Evolutionary conservation across 1,140 invertebrate species (phyloP), one percentile per base, ranked within the genome.

Genomic region (Monochamus saltuarius): DNA sequence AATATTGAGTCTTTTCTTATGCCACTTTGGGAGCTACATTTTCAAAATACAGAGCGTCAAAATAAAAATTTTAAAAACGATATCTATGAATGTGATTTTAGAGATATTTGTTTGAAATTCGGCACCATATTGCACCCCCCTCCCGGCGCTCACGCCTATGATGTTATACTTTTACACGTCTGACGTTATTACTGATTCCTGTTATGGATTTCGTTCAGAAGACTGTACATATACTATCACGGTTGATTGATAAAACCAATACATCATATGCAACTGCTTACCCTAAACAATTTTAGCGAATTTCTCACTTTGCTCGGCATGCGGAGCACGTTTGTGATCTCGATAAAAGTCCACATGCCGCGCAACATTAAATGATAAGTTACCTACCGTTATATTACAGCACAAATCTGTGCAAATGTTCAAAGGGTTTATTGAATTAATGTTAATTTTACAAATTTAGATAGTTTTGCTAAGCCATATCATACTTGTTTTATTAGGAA

Each of bases 191-290:
- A 19, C 14, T 52, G 39, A 52, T 52, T 52, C 39, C 16, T 38
- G 8, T 10, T 3, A 29, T 43, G 14, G 45, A 56, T 56, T 56
- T 45, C 34, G 40, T 43, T 56, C 42, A 45, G 45, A 56, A 51
- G 9, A 59, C 51, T 63, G 60, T 62, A 62, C 50, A 62, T 62
- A 63, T 53, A 40, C 37, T 53, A 49, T 57, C 57, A 57, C 42
- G 52, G 56, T 63, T 63, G 55, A 57, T 16, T 53, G 40, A 36
- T 39, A 40, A 36, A 53, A 38, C 36, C n/a, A 40, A n/a, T 58
- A 56, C 54, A 64, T 56, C 36, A 53, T 56, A 59, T 36, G 62
- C 62, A 36, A 39, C 37, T 39, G 51, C 51, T 53, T 53, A 39
- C 17, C 14, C 37, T 36, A 16, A 36, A 16, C 13, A 39, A 39